These are phyloP conservation scores for Torymus aiolomorphi DNA, from an alignment of 2,888 invertebrate genomes.

Conservation along the genomic window DNA sequence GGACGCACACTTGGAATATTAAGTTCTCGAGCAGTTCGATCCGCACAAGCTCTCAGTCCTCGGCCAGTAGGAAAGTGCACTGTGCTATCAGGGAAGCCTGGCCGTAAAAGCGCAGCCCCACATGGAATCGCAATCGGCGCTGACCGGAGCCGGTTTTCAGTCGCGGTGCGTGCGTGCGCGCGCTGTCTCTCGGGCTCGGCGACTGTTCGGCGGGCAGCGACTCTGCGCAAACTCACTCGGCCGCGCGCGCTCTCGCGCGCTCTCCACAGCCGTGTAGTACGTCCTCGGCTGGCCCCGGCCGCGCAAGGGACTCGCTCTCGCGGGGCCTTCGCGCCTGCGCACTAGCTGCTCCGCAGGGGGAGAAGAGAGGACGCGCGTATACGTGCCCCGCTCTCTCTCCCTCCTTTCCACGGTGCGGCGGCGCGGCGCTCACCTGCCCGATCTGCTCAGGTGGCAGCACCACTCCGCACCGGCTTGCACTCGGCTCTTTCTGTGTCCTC, in stretches of 20 bases:
- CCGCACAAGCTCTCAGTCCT: too few relatives aligned
- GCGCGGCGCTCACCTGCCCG: conserved; percentile 41
- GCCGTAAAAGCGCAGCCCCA: too few relatives aligned
- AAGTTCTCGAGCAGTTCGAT: too few relatives aligned
- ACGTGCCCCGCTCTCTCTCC: not conserved
- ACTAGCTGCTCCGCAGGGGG: not conserved
- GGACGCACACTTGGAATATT: not conserved
- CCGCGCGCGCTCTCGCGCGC: conserved; percentile 62
- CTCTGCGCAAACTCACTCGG: too few relatives aligned
- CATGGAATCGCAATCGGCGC: not conserved
- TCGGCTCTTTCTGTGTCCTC: not conserved
- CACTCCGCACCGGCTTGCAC: conserved; percentile 10
- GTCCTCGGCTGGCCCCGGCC: conserved; percentile 22
- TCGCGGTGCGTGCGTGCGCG: too few relatives aligned
- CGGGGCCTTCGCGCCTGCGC: conserved; percentile 54
- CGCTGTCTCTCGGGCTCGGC: too few relatives aligned
- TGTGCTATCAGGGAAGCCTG: too few relatives aligned
- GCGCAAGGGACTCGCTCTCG: conserved; percentile 46
- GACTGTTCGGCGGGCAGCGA: too few relatives aligned
- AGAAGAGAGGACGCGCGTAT: not conserved
- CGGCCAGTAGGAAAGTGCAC: too few relatives aligned
- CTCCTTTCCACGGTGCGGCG: not conserved
- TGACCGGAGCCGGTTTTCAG: not conserved
- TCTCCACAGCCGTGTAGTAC: conserved; percentile 43
- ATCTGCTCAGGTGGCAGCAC: conserved; percentile 55